Conservation (phyloP, 2,797 vertebrate genomes). For the Nannoperca australis region DNA sequence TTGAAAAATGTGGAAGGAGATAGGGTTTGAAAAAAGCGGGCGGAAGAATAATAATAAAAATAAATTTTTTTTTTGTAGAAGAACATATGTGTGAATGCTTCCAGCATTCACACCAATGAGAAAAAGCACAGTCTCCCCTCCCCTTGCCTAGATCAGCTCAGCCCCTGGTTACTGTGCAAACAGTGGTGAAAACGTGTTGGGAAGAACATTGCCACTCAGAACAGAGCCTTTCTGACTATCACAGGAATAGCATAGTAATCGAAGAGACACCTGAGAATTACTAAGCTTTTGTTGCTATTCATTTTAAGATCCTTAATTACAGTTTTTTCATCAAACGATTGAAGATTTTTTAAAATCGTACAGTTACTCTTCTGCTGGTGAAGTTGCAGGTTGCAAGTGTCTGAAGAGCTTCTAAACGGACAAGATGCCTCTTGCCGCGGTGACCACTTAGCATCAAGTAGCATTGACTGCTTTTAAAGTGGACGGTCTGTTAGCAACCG, state of each 20-base stretch:
- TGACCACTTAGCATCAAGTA: slow-evolving; percentile 76
- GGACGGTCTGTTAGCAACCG: slow-evolving; percentile 56
- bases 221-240: slow-evolving; percentile 29
- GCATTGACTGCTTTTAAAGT: slow-evolving; percentile 75
- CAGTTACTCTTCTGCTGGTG: slow-evolving; percentile 7
- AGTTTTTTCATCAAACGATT: not conserved
- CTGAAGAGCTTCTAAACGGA: slow-evolving; percentile 63
- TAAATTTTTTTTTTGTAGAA: too few species aligned
- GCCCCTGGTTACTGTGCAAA: slow-evolving; percentile 73
- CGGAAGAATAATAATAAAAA: too few species aligned
- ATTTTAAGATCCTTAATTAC: slow-evolving; percentile 4
- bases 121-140: slow-evolving; percentile 44
- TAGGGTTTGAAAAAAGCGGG: too few species aligned
- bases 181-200: slow-evolving; percentile 47
- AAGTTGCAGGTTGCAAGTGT: slow-evolving; percentile 25
- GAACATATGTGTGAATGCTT: too few species aligned
- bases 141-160: slow-evolving; percentile 52
- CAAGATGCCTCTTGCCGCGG: slow-evolving; percentile 29
- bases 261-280: slow-evolving; percentile 15
- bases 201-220: slow-evolving; percentile 36
- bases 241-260: slow-evolving; percentile 4
- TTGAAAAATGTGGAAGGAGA: too few species aligned
- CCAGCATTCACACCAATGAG: too few species aligned
- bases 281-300: slow-evolving; percentile 4
- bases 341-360: not conserved